Evolutionary conservation across 2,113 vertebrate species (phyloP), one percentile per base, ranked within the genome.

Genomic region (Peromyscus californicus): DNA sequence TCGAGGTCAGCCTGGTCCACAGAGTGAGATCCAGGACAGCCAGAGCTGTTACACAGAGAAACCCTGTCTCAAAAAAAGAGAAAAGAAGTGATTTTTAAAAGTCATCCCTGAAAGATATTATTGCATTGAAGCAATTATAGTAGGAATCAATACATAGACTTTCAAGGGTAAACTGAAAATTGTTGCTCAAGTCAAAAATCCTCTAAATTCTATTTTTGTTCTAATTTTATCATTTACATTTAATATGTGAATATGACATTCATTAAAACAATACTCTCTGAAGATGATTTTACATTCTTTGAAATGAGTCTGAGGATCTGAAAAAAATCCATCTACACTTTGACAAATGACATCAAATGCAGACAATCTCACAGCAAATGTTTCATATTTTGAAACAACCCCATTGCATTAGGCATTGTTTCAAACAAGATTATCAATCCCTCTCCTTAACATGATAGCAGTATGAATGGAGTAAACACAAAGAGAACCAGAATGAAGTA

Each of bases 101-200:
- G 11, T 39, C 61, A 39, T 94, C 95, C 80, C 72, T 86, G 36
- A 67, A 92, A 97, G 24, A 95, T 59, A 90, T 29, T 48, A 84
- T 76, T 78, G 42, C 63, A 79, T 83, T 95, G 94, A 95, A 94
- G 78, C 48, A 96, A 90, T 33, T 59, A 24, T 61, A 80, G 61
- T 95, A 96, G 22, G 91, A 96, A 92, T 92, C 75, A 91, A 89
- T 91, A 80, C 63, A 82, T 90, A 96, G 65, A 89, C 51, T 83
- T 48, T 26, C 33, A 96, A 70, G 9, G 10, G 8, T 74, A 95
- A 89, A 92, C 45, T 96, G 22, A 54, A 97, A 97, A 86, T 78
- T 51, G 86, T 39, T 95, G 42, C 42, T 94, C 74, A 51, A 95
- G n/a, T 74, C 65, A 75, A 92, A 89, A 54, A 17, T 94, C 33